phyloP scores from a whole-genome alignment of 2,113 vertebrate species.

The Sinocyclocheilus anshuiensis region DNA sequence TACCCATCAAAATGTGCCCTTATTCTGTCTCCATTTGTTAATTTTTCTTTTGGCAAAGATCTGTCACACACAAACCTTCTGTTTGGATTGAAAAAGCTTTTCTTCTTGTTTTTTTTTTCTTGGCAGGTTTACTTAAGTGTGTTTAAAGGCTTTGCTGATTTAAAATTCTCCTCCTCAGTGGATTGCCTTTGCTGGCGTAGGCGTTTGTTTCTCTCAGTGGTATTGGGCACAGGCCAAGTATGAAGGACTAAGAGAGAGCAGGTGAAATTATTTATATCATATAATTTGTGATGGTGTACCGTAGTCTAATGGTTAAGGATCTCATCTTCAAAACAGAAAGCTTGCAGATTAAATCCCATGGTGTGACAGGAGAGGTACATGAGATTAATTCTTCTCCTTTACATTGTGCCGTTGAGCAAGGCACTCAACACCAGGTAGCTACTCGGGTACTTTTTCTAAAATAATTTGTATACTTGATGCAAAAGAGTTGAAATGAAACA shows the following conservation, averaged over 20 bases:
- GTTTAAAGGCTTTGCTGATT: conserved; percentile 19
- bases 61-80: not conserved
- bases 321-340: not conserved
- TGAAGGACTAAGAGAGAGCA: conserved; percentile 22
- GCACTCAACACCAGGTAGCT: not conserved
- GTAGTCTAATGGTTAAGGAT: not conserved
- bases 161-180: conserved; percentile 17
- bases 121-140: conserved; percentile 2
- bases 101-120: not conserved
- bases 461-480: not conserved
- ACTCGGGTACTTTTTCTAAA: not conserved
- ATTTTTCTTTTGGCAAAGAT: not conserved
- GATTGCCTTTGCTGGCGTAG: not conserved
- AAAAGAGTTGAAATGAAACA: not conserved
- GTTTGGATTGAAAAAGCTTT: not conserved
- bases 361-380: not conserved
- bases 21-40: not conserved
- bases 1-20: not conserved
- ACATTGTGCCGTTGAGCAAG: not conserved
- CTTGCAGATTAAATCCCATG: not conserved
- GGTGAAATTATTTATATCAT: conserved; percentile 19
- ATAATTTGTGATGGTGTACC: not conserved
- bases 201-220: conserved; percentile 5
- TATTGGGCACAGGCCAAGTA: not conserved
- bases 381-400: not conserved